Evolutionary conservation across 2,797 vertebrate species (phyloP).

Genomic region (Lepidocolaptes lacrymiger): DNA sequence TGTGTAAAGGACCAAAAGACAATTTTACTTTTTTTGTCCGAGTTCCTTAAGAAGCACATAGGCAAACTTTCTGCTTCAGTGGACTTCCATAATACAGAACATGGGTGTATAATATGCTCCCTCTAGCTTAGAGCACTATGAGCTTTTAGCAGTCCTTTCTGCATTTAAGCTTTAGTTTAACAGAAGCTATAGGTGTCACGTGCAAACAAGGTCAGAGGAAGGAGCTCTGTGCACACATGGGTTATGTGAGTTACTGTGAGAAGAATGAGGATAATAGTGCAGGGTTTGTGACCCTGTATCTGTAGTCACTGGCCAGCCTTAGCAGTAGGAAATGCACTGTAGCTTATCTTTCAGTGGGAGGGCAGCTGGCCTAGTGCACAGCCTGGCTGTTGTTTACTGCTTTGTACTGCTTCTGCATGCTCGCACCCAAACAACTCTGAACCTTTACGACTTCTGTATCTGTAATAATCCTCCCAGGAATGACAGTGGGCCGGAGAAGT

Average conservation of each 20-base stretch:
- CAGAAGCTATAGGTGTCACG: background rate
- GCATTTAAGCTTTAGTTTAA: background rate
- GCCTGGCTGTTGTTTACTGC: background rate
- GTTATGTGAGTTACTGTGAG: background rate
- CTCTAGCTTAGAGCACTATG: background rate
- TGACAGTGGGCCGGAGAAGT: background rate
- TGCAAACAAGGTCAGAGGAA: background rate
- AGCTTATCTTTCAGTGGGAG: background rate
- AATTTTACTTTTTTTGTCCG: background rate
- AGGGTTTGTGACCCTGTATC: background rate
- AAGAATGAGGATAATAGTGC: background rate
- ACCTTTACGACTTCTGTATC: background rate
- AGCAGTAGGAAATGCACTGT: background rate
- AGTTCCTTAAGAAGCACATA: background rate
- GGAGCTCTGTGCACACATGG: accelerated
- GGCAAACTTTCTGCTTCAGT: background rate
- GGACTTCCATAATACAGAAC: background rate
- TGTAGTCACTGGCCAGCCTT: background rate
- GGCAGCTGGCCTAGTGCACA: background rate
- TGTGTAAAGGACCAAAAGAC: background rate
- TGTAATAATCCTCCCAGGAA: background rate
- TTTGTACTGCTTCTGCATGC: background rate
- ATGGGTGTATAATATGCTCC: background rate
- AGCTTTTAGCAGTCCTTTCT: background rate
- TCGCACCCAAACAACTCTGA: background rate